phyloP scores from a whole-genome alignment of 2,888 invertebrate genomes.

The Agonopterix subpropinquella region DNA sequence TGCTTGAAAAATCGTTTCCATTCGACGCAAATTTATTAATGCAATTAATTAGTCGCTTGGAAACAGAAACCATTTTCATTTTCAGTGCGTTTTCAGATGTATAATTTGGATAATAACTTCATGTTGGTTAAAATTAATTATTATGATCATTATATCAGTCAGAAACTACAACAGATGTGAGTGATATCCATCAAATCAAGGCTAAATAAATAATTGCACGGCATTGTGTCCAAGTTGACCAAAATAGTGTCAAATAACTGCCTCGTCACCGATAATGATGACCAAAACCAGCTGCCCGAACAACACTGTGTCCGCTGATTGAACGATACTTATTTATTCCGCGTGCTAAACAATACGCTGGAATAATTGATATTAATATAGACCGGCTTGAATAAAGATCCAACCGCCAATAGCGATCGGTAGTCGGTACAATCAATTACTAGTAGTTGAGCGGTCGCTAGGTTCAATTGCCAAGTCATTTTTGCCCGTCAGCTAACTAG shows the following conservation, averaged over 20 bases:
- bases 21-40: no score
- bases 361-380: constrained; percentile 38
- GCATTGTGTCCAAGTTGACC: constrained; percentile 12
- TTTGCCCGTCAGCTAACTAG: constrained; percentile 34
- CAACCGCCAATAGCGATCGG: constrained; percentile 45
- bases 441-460: constrained; percentile 52
- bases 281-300: constrained; percentile 11
- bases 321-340: constrained; percentile 24
- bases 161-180: no score
- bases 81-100: no score
- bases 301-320: constrained; percentile 15
- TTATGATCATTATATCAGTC: no score
- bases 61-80: no score
- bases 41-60: no score
- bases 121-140: no score
- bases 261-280: constrained; percentile 19
- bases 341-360: constrained; percentile 19
- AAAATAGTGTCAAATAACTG: constrained; percentile 24
- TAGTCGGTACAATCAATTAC: constrained; percentile 61
- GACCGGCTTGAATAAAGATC: constrained; percentile 31
- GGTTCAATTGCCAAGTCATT: constrained; percentile 60
- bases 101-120: no score
- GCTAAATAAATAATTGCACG: neutral
- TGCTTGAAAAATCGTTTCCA: no score
- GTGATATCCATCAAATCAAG: neutral